phyloP scores from a whole-genome alignment of 2,888 invertebrate species.

The Melieria omissa region DNA sequence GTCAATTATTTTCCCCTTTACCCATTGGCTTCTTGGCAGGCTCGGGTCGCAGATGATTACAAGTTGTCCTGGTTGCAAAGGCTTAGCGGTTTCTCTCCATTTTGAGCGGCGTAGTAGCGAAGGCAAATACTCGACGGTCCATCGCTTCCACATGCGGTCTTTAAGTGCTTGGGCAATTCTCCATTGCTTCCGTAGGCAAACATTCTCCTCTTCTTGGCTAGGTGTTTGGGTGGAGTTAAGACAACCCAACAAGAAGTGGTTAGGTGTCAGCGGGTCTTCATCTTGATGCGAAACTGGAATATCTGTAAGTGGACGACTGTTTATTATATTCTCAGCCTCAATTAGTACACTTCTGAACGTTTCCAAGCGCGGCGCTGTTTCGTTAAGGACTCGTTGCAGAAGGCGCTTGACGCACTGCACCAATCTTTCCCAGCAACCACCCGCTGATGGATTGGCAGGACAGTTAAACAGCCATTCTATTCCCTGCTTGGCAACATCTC shows the following conservation, averaged over 20 bases:
- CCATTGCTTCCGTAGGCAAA: conserved; percentile 36
- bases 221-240: conserved; percentile 36
- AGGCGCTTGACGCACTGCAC: too few relatives aligned
- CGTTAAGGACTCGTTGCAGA: too few relatives aligned
- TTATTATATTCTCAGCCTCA: too few relatives aligned
- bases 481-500: background rate
- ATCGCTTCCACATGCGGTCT: conserved; percentile 32
- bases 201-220: conserved; percentile 11
- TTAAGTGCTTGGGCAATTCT: conserved; percentile 34
- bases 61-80: conserved; percentile 26
- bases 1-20: conserved; percentile 27
- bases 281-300: conserved; percentile 29
- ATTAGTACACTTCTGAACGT: too few relatives aligned
- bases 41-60: conserved; percentile 32
- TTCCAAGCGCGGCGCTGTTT: too few relatives aligned
- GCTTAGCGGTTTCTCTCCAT: conserved; percentile 32
- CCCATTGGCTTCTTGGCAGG: conserved; percentile 36
- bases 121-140: conserved; percentile 37
- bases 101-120: conserved; percentile 28
- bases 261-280: conserved; percentile 38
- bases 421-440: conserved; percentile 46
- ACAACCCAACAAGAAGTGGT: conserved; percentile 42
- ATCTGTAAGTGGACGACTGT: conserved; percentile 33
- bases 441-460: conserved; percentile 42
- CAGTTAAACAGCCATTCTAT: conserved; percentile 15